Percentiles rank a stretch among this genome's conserved stretches.
phyloP scores from a whole-genome alignment of 2,888 invertebrate genomes.

The Eledona agricola region DNA sequence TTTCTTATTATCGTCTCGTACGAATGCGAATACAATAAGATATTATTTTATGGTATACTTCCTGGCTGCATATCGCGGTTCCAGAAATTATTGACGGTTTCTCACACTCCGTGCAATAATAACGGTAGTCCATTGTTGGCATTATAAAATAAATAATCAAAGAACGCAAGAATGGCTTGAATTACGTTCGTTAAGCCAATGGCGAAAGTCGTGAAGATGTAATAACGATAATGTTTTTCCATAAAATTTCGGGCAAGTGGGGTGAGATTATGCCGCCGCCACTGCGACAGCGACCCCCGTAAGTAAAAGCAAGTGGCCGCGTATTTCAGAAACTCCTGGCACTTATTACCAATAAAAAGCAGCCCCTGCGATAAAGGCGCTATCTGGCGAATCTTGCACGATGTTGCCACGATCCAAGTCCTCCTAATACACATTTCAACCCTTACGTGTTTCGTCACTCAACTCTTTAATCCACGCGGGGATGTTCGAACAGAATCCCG shows the following conservation, averaged over 20 bases:
- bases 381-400: slow-evolving; percentile 39
- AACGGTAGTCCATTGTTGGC: no score
- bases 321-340: slow-evolving; percentile 50
- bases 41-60: no score
- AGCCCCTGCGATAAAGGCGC: slow-evolving; percentile 42
- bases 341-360: slow-evolving; percentile 52
- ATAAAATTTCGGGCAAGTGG: slow-evolving; percentile 25
- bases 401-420: slow-evolving; percentile 35
- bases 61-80: no score
- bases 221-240: slow-evolving; percentile 24
- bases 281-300: slow-evolving; percentile 27
- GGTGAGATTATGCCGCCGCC: slow-evolving; percentile 25
- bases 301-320: slow-evolving; percentile 35
- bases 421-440: slow-evolving; percentile 46
- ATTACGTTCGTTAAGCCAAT: no score
- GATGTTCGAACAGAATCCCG: neutral
- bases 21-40: no score
- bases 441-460: slow-evolving; percentile 40
- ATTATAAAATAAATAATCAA: no score
- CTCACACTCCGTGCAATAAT: no score
- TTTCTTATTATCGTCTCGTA: no score
- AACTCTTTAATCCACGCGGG: slow-evolving; percentile 29
- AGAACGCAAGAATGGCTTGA: no score
- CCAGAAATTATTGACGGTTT: no score
- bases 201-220: slow-evolving; percentile 19